phyloP scores from a whole-genome alignment of 2,113 vertebrate species.

The Columba livia region DNA sequence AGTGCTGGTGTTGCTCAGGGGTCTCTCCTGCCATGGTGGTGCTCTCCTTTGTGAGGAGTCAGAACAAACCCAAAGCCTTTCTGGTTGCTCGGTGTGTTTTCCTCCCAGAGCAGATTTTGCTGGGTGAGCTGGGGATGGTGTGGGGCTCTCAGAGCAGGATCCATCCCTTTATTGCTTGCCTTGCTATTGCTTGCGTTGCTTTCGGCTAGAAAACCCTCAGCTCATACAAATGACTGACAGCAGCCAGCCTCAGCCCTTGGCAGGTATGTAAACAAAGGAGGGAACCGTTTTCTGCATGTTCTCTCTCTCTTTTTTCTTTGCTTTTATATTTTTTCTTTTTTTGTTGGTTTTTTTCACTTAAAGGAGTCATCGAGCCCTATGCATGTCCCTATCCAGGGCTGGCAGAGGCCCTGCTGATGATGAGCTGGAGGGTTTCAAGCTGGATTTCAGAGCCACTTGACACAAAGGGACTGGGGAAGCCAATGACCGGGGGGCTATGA shows the following conservation, averaged over 20 bases:
- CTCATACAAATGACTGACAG: conserved; percentile 55
- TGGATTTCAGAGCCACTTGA: neutral
- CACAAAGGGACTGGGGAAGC: neutral
- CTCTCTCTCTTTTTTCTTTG: neutral
- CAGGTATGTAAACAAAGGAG: conserved; percentile 64
- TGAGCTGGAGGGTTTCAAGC: neutral
- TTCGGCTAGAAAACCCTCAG: conserved; percentile 9
- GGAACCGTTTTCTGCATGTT: neutral
- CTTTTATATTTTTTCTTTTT: rapidly evolving
- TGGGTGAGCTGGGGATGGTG: neutral
- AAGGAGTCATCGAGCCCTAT: rapidly evolving
- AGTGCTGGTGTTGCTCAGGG: neutral
- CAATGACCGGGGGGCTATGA: rapidly evolving
- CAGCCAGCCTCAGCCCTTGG: conserved; percentile 49
- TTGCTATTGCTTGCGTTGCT: neutral
- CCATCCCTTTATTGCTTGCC: neutral
- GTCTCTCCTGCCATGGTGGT: neutral
- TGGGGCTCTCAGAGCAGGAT: neutral
- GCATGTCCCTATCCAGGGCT: rapidly evolving
- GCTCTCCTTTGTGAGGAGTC: neutral
- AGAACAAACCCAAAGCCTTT: neutral
- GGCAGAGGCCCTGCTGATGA: neutral
- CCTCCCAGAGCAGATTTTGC: neutral
- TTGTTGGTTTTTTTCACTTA: neutral
- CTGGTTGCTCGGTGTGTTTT: neutral